phyloP scores from a whole-genome alignment of 2,113 vertebrate genomes.

The Hypocryptadius cinnamomeus region DNA sequence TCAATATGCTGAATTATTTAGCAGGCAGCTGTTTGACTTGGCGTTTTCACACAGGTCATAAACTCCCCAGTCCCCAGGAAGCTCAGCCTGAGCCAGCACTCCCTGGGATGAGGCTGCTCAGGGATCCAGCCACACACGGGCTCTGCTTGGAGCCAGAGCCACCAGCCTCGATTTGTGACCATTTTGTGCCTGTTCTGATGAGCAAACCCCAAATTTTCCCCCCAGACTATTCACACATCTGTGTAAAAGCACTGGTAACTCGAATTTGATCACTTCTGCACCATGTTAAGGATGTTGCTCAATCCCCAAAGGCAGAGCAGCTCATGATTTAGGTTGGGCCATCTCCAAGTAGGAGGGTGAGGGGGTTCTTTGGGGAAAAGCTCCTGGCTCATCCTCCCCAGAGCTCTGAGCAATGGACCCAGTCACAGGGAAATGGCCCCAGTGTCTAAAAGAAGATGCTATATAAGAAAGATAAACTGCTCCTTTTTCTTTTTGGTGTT shows the following conservation, averaged over 20 bases:
- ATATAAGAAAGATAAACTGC: neutral
- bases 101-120: neutral
- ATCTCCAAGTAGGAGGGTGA: neutral
- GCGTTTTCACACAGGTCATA: neutral
- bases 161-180: fast-evolving
- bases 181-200: neutral
- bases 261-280: neutral
- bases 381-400: neutral
- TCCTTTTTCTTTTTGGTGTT: neutral
- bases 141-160: neutral
- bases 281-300: neutral
- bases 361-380: neutral
- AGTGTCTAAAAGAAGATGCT: neutral
- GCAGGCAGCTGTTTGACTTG: neutral
- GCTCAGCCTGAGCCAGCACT: neutral
- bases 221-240: neutral
- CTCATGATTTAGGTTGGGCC: neutral
- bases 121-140: neutral
- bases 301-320: neutral
- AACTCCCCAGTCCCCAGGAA: neutral
- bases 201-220: neutral
- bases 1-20: conserved; percentile 19
- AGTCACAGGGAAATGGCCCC: neutral
- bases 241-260: neutral
- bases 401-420: neutral